These are phyloP conservation scores for Eristalis intricaria DNA, from an alignment of 2,888 invertebrate genomes.

Conservation along the genomic window DNA sequence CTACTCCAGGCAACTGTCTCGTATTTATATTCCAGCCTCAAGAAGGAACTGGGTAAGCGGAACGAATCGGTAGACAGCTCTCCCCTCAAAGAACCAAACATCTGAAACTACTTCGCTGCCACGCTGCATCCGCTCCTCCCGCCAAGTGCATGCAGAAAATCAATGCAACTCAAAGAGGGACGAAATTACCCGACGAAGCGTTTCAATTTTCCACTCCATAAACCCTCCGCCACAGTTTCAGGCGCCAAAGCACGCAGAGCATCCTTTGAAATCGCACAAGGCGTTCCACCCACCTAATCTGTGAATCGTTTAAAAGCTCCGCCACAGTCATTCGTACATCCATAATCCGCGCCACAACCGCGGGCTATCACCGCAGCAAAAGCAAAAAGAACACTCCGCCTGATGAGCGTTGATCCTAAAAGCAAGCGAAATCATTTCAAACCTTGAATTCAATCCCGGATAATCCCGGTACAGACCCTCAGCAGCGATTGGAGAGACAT, in stretches of 20 bases:
- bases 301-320: not conserved
- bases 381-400: not conserved
- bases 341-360: not conserved
- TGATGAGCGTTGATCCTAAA: not conserved
- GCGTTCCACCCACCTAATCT: not conserved
- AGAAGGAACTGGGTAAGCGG: no score
- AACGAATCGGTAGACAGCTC: no score
- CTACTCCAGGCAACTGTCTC: no score
- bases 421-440: constrained; percentile 22
- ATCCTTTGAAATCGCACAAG: not conserved
- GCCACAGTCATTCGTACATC: not conserved
- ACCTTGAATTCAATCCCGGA: constrained; percentile 27
- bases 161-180: no score
- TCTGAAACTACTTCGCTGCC: no score
- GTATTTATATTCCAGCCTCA: no score
- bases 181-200: not conserved
- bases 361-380: not conserved
- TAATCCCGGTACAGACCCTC: constrained; percentile 36
- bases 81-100: no score
- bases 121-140: no score
- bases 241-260: not conserved
- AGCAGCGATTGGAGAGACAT: constrained; percentile 3
- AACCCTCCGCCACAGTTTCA: not conserved
- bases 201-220: not conserved
- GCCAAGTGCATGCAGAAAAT: no score